phyloP scores from a whole-genome alignment of 2,797 vertebrate genomes.

The Halcyon smyrnensis region DNA sequence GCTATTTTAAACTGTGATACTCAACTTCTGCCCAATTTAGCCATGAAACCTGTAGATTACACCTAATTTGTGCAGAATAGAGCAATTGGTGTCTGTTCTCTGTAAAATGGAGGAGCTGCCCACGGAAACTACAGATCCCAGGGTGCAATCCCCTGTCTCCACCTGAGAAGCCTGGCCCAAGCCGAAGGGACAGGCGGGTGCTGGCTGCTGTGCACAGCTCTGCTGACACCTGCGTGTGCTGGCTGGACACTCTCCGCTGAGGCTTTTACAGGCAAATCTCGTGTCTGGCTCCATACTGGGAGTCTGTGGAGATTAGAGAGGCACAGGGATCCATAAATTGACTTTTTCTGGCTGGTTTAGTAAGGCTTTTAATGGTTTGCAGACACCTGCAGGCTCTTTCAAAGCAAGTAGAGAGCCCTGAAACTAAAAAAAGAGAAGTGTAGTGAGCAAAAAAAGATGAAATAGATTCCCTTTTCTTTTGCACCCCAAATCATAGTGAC shows the following conservation, averaged over 20 bases:
- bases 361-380: slow-evolving; percentile 1
- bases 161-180: accelerated
- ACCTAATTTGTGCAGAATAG: background rate
- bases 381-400: background rate
- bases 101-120: background rate
- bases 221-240: accelerated
- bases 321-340: background rate
- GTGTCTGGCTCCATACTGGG: accelerated
- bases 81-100: background rate
- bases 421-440: background rate
- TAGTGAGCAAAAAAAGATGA: background rate
- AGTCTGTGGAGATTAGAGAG: background rate
- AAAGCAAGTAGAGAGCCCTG: background rate
- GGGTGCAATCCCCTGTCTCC: background rate
- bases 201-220: background rate
- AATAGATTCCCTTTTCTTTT: background rate
- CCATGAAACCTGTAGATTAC: background rate
- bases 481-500: background rate
- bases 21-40: background rate
- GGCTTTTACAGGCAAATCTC: background rate
- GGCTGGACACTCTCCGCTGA: background rate
- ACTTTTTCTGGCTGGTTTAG: background rate
- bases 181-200: background rate
- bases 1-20: background rate
- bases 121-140: background rate